Evolutionary conservation across 2,888 invertebrate genomes (phyloP), one percentile per base, ranked within the genome.

Genomic region (Scaeva pyrastri): DNA sequence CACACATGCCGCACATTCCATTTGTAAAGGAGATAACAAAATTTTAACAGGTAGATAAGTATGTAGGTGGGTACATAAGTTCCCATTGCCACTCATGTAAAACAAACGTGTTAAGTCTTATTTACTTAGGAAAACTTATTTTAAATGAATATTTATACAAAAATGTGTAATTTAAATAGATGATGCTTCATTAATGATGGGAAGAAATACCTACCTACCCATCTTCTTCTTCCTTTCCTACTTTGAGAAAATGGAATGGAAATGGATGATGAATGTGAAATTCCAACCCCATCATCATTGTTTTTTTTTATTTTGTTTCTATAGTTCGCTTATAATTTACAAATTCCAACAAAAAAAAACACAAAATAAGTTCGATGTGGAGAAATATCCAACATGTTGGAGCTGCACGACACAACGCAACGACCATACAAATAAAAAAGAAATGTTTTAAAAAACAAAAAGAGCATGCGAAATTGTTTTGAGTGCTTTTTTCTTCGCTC

Each of bases 221-320:
- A 31, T 8, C 0, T 31, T n/a, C n/a, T n/a, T n/a, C n/a, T n/a
- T n/a, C n/a, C n/a, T n/a, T n/a, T 31, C 8, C 8, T 5, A 31
- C 2, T 19, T 19, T 48, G 3, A 45, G 16, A 21, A 12, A 23
- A 43, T 39, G 19, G 45, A 36, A 48, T 31, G 1, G 68, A 56
- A 36, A 48, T 31, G 1, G 68, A 56, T 78, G 74, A 83, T 74
- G 70, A 74, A 43, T 78, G 78, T 74, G 74, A 83, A 74, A 71
- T 71, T 74, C 83, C 55, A 45, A 19, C 45, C 78, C 83, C 55
- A 26, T 10, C 16, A 19, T 2, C 45, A 10, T 48, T 58, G 19
- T 45, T 14, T 26, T n/a, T 68, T 73, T 43, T 19, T 12, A 48
- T 83, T 74, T 78, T 39, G 36, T 64, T 52, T 71, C 56, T 36